Conservation (phyloP, 2,797 vertebrate genomes). For the Galaxias olidus region DNA sequence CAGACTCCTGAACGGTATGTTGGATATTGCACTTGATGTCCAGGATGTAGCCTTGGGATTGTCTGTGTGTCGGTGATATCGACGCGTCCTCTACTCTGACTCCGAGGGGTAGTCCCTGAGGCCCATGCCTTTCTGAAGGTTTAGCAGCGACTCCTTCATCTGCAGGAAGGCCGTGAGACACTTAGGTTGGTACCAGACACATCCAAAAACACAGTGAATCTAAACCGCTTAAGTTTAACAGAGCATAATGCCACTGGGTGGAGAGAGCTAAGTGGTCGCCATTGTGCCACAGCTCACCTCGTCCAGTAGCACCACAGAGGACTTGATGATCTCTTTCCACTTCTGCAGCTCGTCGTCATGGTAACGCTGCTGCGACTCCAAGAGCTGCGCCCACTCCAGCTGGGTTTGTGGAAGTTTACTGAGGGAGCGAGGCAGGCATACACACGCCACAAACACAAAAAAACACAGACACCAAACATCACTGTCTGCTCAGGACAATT, state of each 20-base stretch:
- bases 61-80: slow-evolving; percentile 71
- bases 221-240: too few species aligned
- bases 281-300: slow-evolving; percentile 73
- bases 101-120: slow-evolving; percentile 80
- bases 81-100: slow-evolving; percentile 79
- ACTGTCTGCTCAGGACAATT: not conserved
- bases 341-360: slow-evolving; percentile 87
- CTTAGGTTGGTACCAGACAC: not conserved
- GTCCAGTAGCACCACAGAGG: slow-evolving; percentile 86
- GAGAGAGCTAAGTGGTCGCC: too few species aligned
- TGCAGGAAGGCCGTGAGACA: slow-evolving; percentile 46
- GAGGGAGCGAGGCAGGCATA: slow-evolving; percentile 17
- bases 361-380: slow-evolving; percentile 89
- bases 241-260: too few species aligned
- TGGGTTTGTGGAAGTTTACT: slow-evolving; percentile 86
- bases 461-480: slow-evolving; percentile 14
- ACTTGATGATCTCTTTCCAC: slow-evolving; percentile 88
- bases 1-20: not conserved
- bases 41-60: slow-evolving; percentile 3
- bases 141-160: slow-evolving; percentile 89
- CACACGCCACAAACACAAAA: slow-evolving; percentile 8
- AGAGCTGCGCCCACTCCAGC: slow-evolving; percentile 85
- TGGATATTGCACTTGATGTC: slow-evolving; percentile 40
- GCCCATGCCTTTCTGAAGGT: slow-evolving; percentile 84
- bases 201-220: too few species aligned